Base-by-base conservation (phyloP, 2,888 invertebrate genomes). In the Epirrita christyi region DNA sequence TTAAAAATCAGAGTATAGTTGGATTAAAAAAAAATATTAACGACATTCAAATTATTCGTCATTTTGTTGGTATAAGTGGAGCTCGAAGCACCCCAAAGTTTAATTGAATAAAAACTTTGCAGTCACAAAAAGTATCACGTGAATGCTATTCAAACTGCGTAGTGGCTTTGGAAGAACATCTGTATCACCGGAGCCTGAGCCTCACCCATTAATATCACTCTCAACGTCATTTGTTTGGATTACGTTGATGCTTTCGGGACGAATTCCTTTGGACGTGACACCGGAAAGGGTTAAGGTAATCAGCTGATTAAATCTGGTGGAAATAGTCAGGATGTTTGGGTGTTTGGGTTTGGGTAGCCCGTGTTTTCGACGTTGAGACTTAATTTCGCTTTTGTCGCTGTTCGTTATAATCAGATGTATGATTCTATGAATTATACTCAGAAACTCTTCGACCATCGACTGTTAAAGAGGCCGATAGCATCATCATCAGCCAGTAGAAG, bases 121-220 rank as follows among this genome's bases (percentile, higher is more conserved):
- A 32, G 32, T 9, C 32, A 7, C 1, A 32, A 32, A 32, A 32
- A 32, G 32, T 9, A 21, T 4, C 2, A 21, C 21, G 21, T 21
- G 8, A 32, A 37, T 10, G 9, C 10, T 13, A 37, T 21, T 10
- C 13, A 50, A 36, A 40, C 38, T 48, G 9, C 6, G 11, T 10
- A 15, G 10, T 9, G 14, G 11, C 27, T 14, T 36, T 11, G 15
- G 32, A 29, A 38, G 14, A 49, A 21, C 32, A 32, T 47, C 43
- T 43, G 43, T 7, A 21, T 32, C 27, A 8, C 28, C 2, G 28
- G n/a, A 36, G 27, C 34, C 32, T 27, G 44, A 48, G 52, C 37
- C 37, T 15, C 45, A 6, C 49, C 76, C 78, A 83, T 84, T 83
- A 81, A 83, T 85, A 83, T 79, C 75, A 77, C 76, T 80, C 71